Evolutionary conservation across 2,113 vertebrate genomes (phyloP), one percentile per base, ranked within the genome.

Genomic region (Ariopsis seemanni): DNA sequence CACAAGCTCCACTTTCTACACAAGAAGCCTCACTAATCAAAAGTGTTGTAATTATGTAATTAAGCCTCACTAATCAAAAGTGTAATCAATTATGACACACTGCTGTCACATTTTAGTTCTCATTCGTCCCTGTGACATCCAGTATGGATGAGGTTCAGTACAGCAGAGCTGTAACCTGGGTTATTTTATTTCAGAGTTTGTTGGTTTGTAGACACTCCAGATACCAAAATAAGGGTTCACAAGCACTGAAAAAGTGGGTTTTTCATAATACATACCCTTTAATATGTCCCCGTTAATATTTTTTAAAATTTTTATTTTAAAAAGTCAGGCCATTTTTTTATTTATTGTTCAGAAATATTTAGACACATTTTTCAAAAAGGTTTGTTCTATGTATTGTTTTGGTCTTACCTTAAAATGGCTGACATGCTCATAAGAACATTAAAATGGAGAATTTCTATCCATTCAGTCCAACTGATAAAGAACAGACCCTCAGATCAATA

Each of bases 1-100:
- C n/a, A 34, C 30, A 50, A 69, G 79, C 75, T n/a, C 50, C 75
- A 53, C 14, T 77, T 58, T 57, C 85, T 91, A 88, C 83, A 92
- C 84, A 85, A 60, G 55, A 82, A 58, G 87, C 87, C 22, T 17
- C 15, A 50, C 55, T 25, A 86, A 52, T 75, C 57, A 67, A 34
- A 27, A 53, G 5, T 27, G 20, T 78, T 55, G 75, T 15, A 27
- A 42, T 42, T 42, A 42, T 42, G 34, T 42, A 42, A 42, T 42
- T 42, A 42, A 42, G 34, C 34, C 34, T 42, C 34, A 42, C 34
- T 42, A 42, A 42, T 42, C 34, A 42, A 42, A 42, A 42, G 34
- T 79, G 17, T 17, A 53, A 2, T 53, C n/a, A 15, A 17, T 20
- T 57, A 30, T 30, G 10, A 18, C n/a, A 18, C 25, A 27, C 1